These are phyloP conservation scores for Chaetura pelagica DNA, from an alignment of 2,113 vertebrate species.

Conservation along the genomic window DNA sequence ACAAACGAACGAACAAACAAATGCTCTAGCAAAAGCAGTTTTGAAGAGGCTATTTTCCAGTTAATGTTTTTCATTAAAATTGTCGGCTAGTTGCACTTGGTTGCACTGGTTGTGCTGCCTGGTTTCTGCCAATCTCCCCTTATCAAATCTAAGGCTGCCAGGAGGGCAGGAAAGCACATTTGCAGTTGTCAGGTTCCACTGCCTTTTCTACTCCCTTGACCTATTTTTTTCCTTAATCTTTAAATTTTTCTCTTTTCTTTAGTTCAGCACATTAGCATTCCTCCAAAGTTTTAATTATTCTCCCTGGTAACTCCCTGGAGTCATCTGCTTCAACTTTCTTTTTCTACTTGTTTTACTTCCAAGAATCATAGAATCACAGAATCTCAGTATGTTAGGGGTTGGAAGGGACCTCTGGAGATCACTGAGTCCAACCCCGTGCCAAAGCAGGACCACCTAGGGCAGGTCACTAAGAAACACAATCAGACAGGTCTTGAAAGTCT, in stretches of 20 bases:
- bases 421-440: too few species aligned
- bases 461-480: too few species aligned
- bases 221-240: background rate
- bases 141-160: background rate
- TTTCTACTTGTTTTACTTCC: background rate
- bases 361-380: background rate
- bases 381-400: too few species aligned
- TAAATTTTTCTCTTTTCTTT: slow-evolving; percentile 1
- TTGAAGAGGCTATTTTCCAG: background rate
- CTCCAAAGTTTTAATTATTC: slow-evolving; percentile 36
- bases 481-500: too few species aligned
- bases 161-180: background rate
- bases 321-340: background rate
- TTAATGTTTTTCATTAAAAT: slow-evolving; percentile 4
- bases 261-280: slow-evolving; percentile 14
- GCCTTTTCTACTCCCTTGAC: slow-evolving; percentile 18
- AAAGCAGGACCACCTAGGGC: too few species aligned
- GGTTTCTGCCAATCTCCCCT: slow-evolving; percentile 9
- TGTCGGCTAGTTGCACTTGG: background rate
- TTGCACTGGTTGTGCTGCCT: background rate
- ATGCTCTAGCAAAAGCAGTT: background rate
- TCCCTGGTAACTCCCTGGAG: background rate
- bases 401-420: too few species aligned
- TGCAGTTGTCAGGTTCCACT: background rate
- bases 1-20: background rate